Evolutionary conservation across 2,888 invertebrate species (phyloP).

Genomic region (Nephrotoma guestfalica): DNA sequence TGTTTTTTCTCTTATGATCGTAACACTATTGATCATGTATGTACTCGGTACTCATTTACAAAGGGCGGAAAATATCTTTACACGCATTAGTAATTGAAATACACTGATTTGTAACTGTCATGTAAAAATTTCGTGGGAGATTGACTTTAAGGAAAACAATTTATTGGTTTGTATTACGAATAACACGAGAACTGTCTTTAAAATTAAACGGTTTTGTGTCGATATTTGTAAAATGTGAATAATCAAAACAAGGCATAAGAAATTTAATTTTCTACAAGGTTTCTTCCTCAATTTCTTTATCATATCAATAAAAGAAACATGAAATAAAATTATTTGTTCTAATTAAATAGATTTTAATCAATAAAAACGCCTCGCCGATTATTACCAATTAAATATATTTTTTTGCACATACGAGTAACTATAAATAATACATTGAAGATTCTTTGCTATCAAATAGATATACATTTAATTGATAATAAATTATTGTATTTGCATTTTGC

Average conservation of each 20-base stretch:
- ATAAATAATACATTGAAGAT: not conserved
- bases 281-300: not conserved
- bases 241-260: not conserved
- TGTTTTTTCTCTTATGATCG: not conserved
- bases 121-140: slow-evolving; percentile 2
- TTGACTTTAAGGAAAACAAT: not conserved
- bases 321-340: not conserved
- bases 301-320: not conserved
- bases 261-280: not conserved
- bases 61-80: not conserved
- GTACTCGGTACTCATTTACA: not conserved
- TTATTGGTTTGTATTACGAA: not conserved
- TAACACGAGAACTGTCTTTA: not conserved
- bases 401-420: not conserved
- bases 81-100: not conserved
- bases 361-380: not conserved
- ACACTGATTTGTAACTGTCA: slow-evolving; percentile 1
- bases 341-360: slow-evolving; percentile 3
- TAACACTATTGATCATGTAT: not conserved
- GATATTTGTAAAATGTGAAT: not conserved
- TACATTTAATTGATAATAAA: slow-evolving; percentile 2
- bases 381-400: not conserved
- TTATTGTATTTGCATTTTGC: not conserved
- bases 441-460: not conserved
- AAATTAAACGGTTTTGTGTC: not conserved